These are phyloP conservation scores for Leptopterna dolabrata DNA, from an alignment of 2,888 invertebrate species.

Conservation along the genomic window DNA sequence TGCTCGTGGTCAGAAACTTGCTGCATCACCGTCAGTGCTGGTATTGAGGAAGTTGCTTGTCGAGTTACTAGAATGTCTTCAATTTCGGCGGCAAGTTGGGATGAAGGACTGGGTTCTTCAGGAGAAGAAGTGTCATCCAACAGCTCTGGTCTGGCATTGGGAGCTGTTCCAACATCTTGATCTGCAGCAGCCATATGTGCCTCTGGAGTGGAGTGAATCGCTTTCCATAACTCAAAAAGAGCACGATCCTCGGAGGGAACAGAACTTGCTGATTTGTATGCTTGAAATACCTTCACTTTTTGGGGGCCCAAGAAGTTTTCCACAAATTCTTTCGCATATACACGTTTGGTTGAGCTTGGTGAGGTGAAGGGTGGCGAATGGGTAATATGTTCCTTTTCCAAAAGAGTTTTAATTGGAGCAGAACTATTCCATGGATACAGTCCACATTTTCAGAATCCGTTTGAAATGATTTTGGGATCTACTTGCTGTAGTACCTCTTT, in stretches of 20 bases:
- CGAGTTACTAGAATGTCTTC: neutral
- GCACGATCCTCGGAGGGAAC: neutral
- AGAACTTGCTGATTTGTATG: neutral
- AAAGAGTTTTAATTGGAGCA: neutral
- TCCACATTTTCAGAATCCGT: constrained; percentile 64
- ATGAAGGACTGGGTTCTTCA: neutral
- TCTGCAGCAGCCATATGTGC: too few relatives aligned
- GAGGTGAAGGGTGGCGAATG: neutral
- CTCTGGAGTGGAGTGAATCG: neutral
- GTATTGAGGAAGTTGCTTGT: neutral
- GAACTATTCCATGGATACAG: constrained; percentile 59
- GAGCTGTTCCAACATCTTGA: too few relatives aligned
- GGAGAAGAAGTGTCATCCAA: neutral
- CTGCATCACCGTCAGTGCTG: too few relatives aligned
- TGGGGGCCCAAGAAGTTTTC: neutral
- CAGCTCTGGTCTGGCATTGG: too few relatives aligned
- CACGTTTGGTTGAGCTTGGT: neutral
- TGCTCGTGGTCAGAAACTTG: too few relatives aligned
- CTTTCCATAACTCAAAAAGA: neutral
- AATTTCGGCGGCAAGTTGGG: neutral
- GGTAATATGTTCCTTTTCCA: neutral
- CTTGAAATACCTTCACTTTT: neutral
- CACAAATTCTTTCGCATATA: neutral
- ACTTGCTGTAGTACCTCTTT: constrained; percentile 59
- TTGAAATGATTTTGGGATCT: constrained; percentile 60